phyloP scores from a whole-genome alignment of 2,888 invertebrate species.

The Panzeria rudis region DNA sequence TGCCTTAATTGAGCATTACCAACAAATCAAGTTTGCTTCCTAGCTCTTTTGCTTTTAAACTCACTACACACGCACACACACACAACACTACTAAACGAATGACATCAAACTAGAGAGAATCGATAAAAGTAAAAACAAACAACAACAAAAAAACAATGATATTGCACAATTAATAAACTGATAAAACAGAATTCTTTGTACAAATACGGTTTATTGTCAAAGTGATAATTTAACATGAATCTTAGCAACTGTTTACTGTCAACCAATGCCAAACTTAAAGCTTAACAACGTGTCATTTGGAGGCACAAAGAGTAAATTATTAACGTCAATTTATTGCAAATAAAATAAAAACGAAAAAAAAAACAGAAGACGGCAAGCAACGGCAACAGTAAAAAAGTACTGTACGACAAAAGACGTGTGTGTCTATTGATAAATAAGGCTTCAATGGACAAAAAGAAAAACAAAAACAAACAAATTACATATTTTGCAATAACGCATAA shows the following conservation, averaged over 20 bases:
- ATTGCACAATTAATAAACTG: slow-evolving; percentile 68
- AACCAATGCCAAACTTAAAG: slow-evolving; percentile 68
- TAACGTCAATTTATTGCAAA: slow-evolving; percentile 70
- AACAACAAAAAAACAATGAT: slow-evolving; percentile 19
- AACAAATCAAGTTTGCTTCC: slow-evolving; percentile 53
- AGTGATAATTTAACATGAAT: slow-evolving; percentile 73
- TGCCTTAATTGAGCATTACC: slow-evolving; percentile 42
- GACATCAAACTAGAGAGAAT: background rate
- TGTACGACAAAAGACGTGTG: slow-evolving; percentile 32
- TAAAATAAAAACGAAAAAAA: slow-evolving; percentile 6
- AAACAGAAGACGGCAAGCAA: background rate
- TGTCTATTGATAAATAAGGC: slow-evolving; percentile 64
- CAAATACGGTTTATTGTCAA: slow-evolving; percentile 72
- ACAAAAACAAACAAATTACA: slow-evolving; percentile 41
- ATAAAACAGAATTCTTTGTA: slow-evolving; percentile 69
- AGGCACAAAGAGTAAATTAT: slow-evolving; percentile 66
- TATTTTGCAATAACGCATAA: slow-evolving; percentile 59
- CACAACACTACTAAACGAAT: background rate
- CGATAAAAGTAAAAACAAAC: background rate
- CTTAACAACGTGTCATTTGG: slow-evolving; percentile 64
- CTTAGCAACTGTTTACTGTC: slow-evolving; percentile 72
- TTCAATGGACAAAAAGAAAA: slow-evolving; percentile 24
- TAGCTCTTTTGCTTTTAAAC: slow-evolving; percentile 47
- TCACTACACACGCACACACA: background rate
- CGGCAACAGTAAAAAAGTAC: slow-evolving; percentile 37